A percentile compares a stretch with the other conserved stretches of the same genome.
Conservation (phyloP, 2,113 vertebrate species). For the Microcebus jonahi region DNA sequence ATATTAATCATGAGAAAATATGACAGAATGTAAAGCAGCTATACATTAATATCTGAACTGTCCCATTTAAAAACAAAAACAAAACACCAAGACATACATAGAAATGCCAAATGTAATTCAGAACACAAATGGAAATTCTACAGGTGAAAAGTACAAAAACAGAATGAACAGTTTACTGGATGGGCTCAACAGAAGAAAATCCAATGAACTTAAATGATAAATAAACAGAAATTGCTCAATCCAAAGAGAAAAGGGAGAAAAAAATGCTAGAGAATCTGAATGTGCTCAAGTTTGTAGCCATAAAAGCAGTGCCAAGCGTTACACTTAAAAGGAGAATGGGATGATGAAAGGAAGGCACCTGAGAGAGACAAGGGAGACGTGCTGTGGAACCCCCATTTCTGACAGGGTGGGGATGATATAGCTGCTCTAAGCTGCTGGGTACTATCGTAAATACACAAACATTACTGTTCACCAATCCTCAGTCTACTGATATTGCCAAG, state of each 20-base stretch:
- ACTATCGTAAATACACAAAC: background rate
- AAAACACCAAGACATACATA: background rate
- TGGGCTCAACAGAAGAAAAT: background rate
- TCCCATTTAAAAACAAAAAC: background rate
- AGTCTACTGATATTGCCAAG: background rate
- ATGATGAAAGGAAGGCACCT: background rate
- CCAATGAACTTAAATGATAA: background rate
- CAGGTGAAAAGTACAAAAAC: background rate
- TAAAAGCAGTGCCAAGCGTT: background rate
- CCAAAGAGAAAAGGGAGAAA: background rate
- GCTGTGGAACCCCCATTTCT: background rate
- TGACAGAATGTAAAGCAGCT: background rate
- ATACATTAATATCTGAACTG: background rate
- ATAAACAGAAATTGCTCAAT: background rate
- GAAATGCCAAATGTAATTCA: background rate
- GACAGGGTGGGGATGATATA: background rate
- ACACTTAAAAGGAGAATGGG: background rate
- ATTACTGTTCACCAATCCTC: background rate
- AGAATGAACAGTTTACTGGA: background rate
- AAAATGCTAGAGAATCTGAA: background rate
- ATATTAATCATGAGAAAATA: background rate
- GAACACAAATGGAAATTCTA: background rate
- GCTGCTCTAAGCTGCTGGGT: background rate
- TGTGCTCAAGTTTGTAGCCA: background rate
- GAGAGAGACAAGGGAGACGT: accelerated